Base-by-base conservation (phyloP, 2,797 vertebrate species). In the Craterocephalus amniculus region DNA sequence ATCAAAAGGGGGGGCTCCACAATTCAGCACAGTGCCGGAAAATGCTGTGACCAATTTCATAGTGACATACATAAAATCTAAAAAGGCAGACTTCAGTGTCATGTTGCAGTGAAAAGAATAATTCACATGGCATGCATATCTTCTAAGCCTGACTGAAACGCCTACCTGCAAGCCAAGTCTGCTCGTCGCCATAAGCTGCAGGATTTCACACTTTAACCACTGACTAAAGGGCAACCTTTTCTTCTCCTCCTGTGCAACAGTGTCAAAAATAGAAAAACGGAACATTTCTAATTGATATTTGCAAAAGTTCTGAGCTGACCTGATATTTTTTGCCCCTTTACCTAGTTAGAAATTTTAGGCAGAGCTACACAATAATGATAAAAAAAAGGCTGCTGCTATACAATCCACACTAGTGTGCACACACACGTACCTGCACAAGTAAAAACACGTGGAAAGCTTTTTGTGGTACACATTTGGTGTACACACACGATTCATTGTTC, bases 131-230 rank as follows among this genome's bases (percentile, higher is more conserved):
- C 78, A 78, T 43, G 67, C 79, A 62, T 72, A 64, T 88, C 78
- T 76, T 67, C 54, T 36, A 74, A 63, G 63, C 78, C 76, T n/a
- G 13, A 59, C 60, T 83, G 62, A 72, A 77, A 86, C 84, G 84
- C 89, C 91, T 89, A 89, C 88, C 89, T 91, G 83, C 74, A 85
- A 82, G 83, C 79, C 73, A 84, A 80, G 80, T 87, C 78, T 87
- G 83, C 80, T 35, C 18, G 58, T 73, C 56, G 24, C 79, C 66
- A 75, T 79, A 80, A 87, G 81, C 86, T 73, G 83, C 70, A 74
- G 71, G 87, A 89, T 87, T 87, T 89, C 84, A 89, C 89, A 90
- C 84, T 85, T 87, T 64, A 88, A 90, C 88, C 84, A 70, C 79
- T 20, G 67, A 88, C 85, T 87, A 88, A 92, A 92, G 85, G 88